Percentiles rank a stretch among this genome's conserved stretches.
phyloP scores from a whole-genome alignment of 2,888 invertebrate genomes.

The Embidobia sp. region DNA sequence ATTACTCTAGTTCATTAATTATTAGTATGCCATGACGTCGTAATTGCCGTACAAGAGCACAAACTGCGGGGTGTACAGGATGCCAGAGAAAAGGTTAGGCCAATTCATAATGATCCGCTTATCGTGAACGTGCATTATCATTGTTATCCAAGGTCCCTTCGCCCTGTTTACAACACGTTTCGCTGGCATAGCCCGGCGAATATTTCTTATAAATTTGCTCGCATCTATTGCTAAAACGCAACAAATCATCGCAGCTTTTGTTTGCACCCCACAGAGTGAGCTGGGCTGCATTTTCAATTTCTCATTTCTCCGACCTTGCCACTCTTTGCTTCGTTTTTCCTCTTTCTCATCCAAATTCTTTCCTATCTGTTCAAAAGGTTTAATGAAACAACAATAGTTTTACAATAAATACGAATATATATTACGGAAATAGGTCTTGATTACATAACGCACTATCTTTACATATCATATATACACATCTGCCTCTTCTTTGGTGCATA shows the following conservation, averaged over 20 bases:
- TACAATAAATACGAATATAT: slow-evolving; percentile 56
- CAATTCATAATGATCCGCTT: slow-evolving; percentile 74
- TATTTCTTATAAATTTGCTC: slow-evolving; percentile 37
- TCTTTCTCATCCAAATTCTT: slow-evolving; percentile 3
- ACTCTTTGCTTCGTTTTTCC: slow-evolving; percentile 4
- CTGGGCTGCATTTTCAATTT: slow-evolving; percentile 2
- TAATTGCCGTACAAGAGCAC: slow-evolving; percentile 78
- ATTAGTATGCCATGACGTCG: slow-evolving; percentile 77
- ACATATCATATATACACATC: slow-evolving; percentile 32
- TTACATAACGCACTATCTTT: slow-evolving; percentile 39
- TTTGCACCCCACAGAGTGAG: slow-evolving; percentile 4
- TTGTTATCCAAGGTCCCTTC: slow-evolving; percentile 76
- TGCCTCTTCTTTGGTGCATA: slow-evolving; percentile 22
- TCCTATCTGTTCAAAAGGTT: too few species aligned
- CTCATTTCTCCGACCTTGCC: neutral
- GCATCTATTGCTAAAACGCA: slow-evolving; percentile 14
- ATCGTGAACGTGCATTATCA: slow-evolving; percentile 73
- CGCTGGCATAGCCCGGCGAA: slow-evolving; percentile 44
- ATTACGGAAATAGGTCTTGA: slow-evolving; percentile 28
- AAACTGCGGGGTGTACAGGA: slow-evolving; percentile 77
- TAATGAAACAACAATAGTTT: neutral
- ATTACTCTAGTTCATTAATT: slow-evolving; percentile 80
- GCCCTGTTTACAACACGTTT: slow-evolving; percentile 62
- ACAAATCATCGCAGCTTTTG: slow-evolving; percentile 35
- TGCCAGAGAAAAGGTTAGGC: slow-evolving; percentile 77